Base-by-base conservation (phyloP, 2,797 vertebrate species). In the Malurus splendens region DNA sequence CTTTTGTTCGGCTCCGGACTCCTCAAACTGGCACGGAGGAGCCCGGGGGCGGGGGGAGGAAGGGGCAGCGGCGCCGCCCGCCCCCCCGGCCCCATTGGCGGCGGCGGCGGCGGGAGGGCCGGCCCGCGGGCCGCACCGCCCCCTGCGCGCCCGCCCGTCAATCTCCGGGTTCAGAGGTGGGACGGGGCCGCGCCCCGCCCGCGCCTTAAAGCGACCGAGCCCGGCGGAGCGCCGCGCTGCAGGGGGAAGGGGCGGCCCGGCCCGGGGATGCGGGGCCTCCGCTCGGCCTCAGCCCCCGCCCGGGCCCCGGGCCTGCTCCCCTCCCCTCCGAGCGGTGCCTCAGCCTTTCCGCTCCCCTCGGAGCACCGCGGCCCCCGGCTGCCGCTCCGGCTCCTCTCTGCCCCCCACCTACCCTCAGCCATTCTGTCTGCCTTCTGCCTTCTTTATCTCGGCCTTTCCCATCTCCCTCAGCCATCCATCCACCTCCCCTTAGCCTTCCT, bases 1-100 rank as follows among this genome's bases (percentile, higher is more conserved):
- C 98, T 98, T 98, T 98, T 98, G 98, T 98, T 98, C 97, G 95
- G 97, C 97, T 97, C 96, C 91, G 97, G 97, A 96, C 96, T 95
- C 96, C 95, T 93, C 93, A 94, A 95, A 96, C 96, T 96, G 90
- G 96, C 87, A 95, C 96, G 89, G 83, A 96, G 92, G 77, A 96
- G 94, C 96, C 92, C 94, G 84, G 70, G 52, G 71, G 75, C 57
- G 90, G 71, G 90, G 74, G 85, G 80, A 84, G 50, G 89, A 73
- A 74, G 67, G 87, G 93, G 77, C 79, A 87, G 90, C 72, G 47
- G 56, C 83, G 41, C 91, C 96, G 78, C 82, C 64, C 91, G 72
- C 57, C 81, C 85, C 55, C 47, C 77, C 81, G 73, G 60, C 84
- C 76, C 68, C 78, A 56, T 79, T 89, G 14, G 92, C 57, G 2